Evolutionary conservation across 2,888 invertebrate genomes (phyloP).

Genomic region (Phrixothrix hirtus): DNA sequence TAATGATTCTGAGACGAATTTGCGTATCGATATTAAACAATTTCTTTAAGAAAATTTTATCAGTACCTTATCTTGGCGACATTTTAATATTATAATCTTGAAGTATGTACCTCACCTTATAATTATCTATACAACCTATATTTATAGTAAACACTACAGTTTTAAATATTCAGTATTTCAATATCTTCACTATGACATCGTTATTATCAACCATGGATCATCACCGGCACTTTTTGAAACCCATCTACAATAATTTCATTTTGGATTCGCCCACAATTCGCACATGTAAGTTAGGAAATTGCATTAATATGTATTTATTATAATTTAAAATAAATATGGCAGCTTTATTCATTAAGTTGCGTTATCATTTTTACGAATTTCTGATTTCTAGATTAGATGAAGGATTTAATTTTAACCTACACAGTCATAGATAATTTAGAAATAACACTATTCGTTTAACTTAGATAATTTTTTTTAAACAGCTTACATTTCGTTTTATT

Average conservation of each 20-base stretch:
- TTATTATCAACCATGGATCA: constrained; percentile 41
- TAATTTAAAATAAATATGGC: no score
- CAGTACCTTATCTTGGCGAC: constrained; percentile 27
- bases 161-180: constrained; percentile 56
- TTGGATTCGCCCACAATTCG: constrained; percentile 14
- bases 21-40: background rate
- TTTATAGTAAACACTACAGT: constrained; percentile 52
- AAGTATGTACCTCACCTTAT: constrained; percentile 43
- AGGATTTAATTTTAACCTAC: no score
- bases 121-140: constrained; percentile 51
- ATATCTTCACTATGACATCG: constrained; percentile 51
- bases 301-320: background rate
- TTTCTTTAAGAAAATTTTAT: constrained; percentile 26
- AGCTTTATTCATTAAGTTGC: no score
- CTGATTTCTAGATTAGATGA: no score
- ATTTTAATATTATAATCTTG: constrained; percentile 37
- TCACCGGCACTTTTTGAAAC: constrained; percentile 46
- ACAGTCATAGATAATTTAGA: no score
- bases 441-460: no score
- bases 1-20: background rate
- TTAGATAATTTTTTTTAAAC: no score
- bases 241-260: constrained; percentile 29
- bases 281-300: constrained; percentile 14
- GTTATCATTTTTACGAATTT: no score
- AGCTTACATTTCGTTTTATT: no score